Percentiles rank a stretch among this genome's conserved stretches.
These are phyloP conservation scores for Drosophila borealis DNA, from an alignment of 2,888 invertebrate genomes.

Conservation along the genomic window DNA sequence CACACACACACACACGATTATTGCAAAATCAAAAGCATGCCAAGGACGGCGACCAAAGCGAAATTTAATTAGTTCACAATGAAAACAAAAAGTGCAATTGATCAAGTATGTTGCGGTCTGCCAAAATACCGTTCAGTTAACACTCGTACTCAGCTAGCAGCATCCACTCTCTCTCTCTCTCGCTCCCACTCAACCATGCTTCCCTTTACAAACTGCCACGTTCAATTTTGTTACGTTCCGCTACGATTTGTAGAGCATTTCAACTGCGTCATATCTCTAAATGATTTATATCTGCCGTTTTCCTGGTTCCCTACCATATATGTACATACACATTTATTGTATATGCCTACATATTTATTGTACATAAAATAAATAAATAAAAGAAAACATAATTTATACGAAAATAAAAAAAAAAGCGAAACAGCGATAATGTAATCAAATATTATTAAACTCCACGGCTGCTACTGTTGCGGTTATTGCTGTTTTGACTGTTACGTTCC, in stretches of 20 bases:
- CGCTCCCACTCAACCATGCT: constrained; percentile 1
- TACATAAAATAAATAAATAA: constrained; percentile 2
- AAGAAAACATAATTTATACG: constrained; percentile 35
- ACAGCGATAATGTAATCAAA: constrained; percentile 72
- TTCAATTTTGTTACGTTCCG: constrained; percentile 35
- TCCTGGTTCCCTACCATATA: constrained; percentile 10
- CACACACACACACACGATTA: constrained; percentile 28
- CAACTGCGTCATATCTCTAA: constrained; percentile 56
- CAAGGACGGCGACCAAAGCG: constrained; percentile 66
- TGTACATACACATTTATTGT: neutral
- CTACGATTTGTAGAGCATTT: constrained; percentile 29
- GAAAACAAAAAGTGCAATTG: constrained; percentile 47
- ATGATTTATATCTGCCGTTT: constrained; percentile 22
- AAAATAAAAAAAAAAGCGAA: constrained; percentile 44
- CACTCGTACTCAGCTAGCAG: constrained; percentile 4
- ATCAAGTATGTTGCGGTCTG: constrained; percentile 47
- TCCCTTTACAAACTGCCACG: constrained; percentile 21
- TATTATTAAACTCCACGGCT: constrained; percentile 67
- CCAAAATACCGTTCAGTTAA: constrained; percentile 30
- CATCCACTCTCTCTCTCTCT: neutral
- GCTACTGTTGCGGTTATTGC: constrained; percentile 33
- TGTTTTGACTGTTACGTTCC: constrained; percentile 56
- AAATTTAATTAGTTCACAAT: constrained; percentile 72
- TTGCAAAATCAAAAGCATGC: constrained; percentile 75
- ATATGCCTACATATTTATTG: neutral